These are phyloP conservation scores for Meloe dianella DNA, from an alignment of 2,888 invertebrate genomes.

Conservation along the genomic window DNA sequence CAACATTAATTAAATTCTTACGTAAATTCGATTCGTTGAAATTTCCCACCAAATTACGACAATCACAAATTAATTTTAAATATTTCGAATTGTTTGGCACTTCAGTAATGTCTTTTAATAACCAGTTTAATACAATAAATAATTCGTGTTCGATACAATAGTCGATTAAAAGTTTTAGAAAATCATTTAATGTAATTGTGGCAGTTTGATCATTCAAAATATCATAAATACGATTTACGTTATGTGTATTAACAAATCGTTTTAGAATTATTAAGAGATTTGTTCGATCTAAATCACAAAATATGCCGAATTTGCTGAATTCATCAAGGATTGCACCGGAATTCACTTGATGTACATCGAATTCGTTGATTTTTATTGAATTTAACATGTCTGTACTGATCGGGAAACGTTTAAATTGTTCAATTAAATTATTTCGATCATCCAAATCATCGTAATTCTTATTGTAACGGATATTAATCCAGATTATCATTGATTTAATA, in stretches of 20 bases:
- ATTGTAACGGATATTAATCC: conserved; percentile 65
- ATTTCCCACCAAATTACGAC: conserved; percentile 60
- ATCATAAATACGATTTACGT: conserved; percentile 63
- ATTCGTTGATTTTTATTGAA: conserved; percentile 28
- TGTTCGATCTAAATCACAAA: conserved; percentile 65
- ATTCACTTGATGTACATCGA: no score
- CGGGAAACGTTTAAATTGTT: conserved; percentile 63
- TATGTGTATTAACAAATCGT: conserved; percentile 66
- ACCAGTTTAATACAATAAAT: conserved; percentile 63
- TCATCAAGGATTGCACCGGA: conserved; percentile 68
- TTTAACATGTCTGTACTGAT: conserved; percentile 68
- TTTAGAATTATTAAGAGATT: conserved; percentile 65
- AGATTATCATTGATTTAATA: conserved; percentile 65
- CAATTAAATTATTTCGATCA: conserved; percentile 60
- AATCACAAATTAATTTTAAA: conserved; percentile 63
- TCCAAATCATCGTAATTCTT: conserved; percentile 20
- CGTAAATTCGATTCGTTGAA: conserved; percentile 60
- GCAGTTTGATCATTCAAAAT: conserved; percentile 58
- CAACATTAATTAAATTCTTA: conserved; percentile 63
- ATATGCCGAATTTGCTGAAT: conserved; percentile 69
- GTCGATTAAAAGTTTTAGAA: conserved; percentile 63
- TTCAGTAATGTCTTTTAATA: conserved; percentile 59
- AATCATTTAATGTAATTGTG: conserved; percentile 57
- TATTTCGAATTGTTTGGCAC: conserved; percentile 57
- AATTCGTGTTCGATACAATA: conserved; percentile 64